Base-by-base conservation (phyloP, 2,888 invertebrate genomes). In the Marasmarcha lunaedactyla region DNA sequence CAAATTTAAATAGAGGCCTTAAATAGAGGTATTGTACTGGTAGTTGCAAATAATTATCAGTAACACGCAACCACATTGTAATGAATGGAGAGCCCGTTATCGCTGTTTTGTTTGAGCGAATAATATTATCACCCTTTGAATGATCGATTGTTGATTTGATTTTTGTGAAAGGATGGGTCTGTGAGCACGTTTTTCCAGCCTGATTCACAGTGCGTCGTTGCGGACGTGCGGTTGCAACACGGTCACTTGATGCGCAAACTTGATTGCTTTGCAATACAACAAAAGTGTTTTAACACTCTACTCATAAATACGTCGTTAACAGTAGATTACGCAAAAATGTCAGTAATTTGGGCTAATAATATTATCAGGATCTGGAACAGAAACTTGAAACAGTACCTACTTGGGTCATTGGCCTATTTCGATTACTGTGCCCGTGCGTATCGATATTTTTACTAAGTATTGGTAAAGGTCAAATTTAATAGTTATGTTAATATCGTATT, bases 151-250 rank as follows among this genome's bases (percentile, higher is more conserved):
- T 50, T 48, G 53, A 55, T 55, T 51, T 48, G 47, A 49, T 59
- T 51, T 55, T 65, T 67, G 64, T 77, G 71, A 74, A 74, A 72
- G 71, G 66, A 62, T 55, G 51, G 54, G 54, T 50, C 50, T 50
- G 59, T 58, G 59, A 56, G 55, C 59, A 56, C 55, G 54, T 66
- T 67, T 74, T 76, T 76, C 70, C 76, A 60, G 56, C 69, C 74
- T 64, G 67, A 63, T 76, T 72, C 65, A 57, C 68, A 59, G 50
- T 53, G 61, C 54, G 54, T 60, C 57, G 50, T 52, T 51, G 52
- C 45, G 45, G 41, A 46, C 45, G 57, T 57, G 67, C 59, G 66
- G 69, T 60, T 54, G 59, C 65, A 65, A 63, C 65, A 50, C 58
- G 53, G 48, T 46, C 47, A 49, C 55, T 59, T 53, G 53, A 59